Evolutionary conservation across 1,140 invertebrate genomes (phyloP), one percentile per base, ranked within the genome.

Genomic region (Diabrotica undecimpunctata): DNA sequence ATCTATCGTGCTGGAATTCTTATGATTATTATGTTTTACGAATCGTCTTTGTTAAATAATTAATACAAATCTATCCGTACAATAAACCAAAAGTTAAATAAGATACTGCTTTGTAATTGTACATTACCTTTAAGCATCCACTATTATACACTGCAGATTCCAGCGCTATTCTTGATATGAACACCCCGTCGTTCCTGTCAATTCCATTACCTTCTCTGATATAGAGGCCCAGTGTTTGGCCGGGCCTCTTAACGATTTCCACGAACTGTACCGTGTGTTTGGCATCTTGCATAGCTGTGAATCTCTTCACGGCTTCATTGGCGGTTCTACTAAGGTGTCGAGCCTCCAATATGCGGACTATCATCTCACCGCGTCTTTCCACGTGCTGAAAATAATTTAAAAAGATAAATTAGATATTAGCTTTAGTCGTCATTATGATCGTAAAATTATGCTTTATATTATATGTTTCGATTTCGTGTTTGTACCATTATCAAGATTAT

Each of bases 211-310:
- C 96, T 81, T 98, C 96, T 37, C 97, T 86, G 74, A 99, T 98
- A 78, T 99, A 99, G 61, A 99, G 86, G 52, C 97, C 97, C 58
- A 99, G 83, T 6, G 96, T 98, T 82, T 99, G 97, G 25, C 97
- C 97, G 2, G 97, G 97, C 72, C 97, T 87, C 82, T 99, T 99
- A 66, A 99, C 96, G 75, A 99, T 99, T 83, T 99, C 97, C 67
- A 99, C 95, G 76, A 98, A 92, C 81, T 97, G 91, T 55, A 96
- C 91, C 70, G 89, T 85, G 78, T 92, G 87, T 70, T 91, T 89
- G 37, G 87, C 82, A 81, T 92, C 91, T 88, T 93, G 81, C 76
- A 88, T 83, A 10, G 84, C 79, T 70, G 92, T 86, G 76, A 94
- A 93, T 74, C 90, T 88, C 80, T 93, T 92, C 65, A 91, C 92